A percentile compares a stretch with the other conserved stretches of the same genome.
These are phyloP conservation scores for Xenotilapia longispinis DNA, from an alignment of 2,113 vertebrate genomes.

Conservation along the genomic window DNA sequence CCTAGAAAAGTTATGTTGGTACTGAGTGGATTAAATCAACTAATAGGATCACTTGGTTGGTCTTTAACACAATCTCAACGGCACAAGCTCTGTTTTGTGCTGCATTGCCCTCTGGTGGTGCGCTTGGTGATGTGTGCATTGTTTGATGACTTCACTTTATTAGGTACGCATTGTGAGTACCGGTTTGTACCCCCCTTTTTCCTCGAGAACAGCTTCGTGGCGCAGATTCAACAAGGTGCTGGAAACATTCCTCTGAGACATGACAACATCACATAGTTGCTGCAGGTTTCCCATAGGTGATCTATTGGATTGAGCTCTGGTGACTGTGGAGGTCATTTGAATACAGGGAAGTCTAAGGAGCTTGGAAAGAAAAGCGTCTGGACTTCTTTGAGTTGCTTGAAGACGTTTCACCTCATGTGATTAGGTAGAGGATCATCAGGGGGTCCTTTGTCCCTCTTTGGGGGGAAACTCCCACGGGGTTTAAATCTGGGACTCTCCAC, in stretches of 20 bases:
- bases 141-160: background rate
- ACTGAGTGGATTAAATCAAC: background rate
- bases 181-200: background rate
- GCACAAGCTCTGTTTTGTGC: background rate
- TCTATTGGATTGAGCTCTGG: background rate
- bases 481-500: too few species aligned
- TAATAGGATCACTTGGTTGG: background rate
- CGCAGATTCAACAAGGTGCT: background rate
- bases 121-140: background rate
- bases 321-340: background rate
- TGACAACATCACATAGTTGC: background rate
- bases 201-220: background rate
- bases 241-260: background rate
- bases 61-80: background rate
- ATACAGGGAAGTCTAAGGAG: background rate
- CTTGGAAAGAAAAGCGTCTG: background rate
- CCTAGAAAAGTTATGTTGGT: background rate
- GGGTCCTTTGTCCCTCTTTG: background rate
- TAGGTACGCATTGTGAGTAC: background rate
- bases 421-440: background rate
- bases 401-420: background rate
- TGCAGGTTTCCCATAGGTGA: background rate
- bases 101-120: constrained; percentile 49
- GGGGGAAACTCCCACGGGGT: too few species aligned
- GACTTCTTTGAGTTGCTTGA: background rate